Conservation (phyloP, 2,797 vertebrate species). For the Tauraco hartlaubi region DNA sequence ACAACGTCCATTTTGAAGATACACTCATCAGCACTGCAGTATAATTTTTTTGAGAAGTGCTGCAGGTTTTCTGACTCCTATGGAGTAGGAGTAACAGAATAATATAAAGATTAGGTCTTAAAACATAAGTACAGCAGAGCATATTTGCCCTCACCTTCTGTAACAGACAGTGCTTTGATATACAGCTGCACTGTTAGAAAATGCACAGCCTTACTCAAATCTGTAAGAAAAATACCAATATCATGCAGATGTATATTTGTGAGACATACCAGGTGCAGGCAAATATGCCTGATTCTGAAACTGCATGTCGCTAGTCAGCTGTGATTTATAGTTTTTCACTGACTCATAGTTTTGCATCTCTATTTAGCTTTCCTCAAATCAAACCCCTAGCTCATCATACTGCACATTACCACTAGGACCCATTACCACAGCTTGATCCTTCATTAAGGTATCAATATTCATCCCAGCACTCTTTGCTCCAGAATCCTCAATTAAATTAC, state of each 20-base stretch:
- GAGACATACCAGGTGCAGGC: not conserved
- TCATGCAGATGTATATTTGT: not conserved
- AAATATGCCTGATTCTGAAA: conserved; percentile 1
- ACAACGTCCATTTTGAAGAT: conserved; percentile 29
- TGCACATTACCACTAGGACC: conserved; percentile 43
- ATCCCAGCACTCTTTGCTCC: conserved; percentile 47
- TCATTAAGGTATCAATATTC: conserved; percentile 67
- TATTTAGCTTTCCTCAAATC: conserved; percentile 27
- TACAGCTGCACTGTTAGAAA: not conserved
- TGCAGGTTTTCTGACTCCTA: conserved; percentile 29
- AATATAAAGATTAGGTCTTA: conserved; percentile 34
- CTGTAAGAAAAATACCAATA: not conserved
- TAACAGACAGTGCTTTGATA: not conserved
- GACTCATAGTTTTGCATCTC: not conserved
- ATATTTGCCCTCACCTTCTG: not conserved
- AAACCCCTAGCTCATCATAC: not conserved
- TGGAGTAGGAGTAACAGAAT: conserved; percentile 24
- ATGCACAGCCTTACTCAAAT: not conserved
- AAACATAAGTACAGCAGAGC: not conserved
- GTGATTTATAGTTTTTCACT: conserved; percentile 3
- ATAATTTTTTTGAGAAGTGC: not conserved
- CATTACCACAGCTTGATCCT: conserved; percentile 56
- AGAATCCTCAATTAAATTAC: conserved; percentile 63
- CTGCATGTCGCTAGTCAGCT: not conserved
- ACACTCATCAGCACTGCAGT: conserved; percentile 33